These are phyloP conservation scores for Hydraecia micacea DNA, from an alignment of 2,888 invertebrate genomes.

Conservation along the genomic window DNA sequence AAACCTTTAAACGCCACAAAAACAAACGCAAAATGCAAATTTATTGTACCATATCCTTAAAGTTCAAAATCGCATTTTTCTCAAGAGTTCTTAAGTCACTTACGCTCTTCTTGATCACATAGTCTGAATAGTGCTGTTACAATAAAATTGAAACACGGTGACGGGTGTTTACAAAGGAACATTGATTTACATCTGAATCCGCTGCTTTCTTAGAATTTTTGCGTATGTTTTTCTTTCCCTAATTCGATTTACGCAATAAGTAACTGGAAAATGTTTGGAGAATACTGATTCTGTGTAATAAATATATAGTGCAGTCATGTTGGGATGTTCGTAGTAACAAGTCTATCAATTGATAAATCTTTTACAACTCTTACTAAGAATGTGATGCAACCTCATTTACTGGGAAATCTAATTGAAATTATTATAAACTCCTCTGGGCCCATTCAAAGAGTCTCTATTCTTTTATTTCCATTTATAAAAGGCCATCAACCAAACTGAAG, in stretches of 20 bases:
- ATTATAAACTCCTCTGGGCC: not conserved
- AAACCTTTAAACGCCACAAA: not conserved
- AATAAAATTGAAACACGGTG: conserved; percentile 60
- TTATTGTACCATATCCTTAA: not conserved
- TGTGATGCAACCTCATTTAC: not conserved
- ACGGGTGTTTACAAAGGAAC: conserved; percentile 65
- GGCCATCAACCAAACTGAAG: not conserved
- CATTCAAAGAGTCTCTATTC: not conserved
- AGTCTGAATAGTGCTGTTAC: conserved; percentile 68
- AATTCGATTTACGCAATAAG: conserved; percentile 40
- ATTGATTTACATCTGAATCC: conserved; percentile 71
- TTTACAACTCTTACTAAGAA: not conserved
- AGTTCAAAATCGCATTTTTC: conserved; percentile 18
- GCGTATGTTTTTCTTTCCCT: conserved; percentile 50
- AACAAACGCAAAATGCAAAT: not conserved
- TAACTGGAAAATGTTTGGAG: conserved; percentile 34
- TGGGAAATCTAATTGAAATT: not conserved
- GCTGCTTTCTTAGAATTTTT: conserved; percentile 62
- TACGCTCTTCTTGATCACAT: conserved; percentile 41
- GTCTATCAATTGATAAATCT: conserved; percentile 13
- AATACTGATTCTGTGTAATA: conserved; percentile 18
- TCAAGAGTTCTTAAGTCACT: not conserved
- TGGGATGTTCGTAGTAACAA: conserved; percentile 1
- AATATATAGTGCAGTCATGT: conserved; percentile 12
- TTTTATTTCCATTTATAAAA: not conserved